A percentile compares a stretch with the other conserved stretches of the same genome.
phyloP scores from a whole-genome alignment of 2,888 invertebrate species.

The Rhagonycha fulva region DNA sequence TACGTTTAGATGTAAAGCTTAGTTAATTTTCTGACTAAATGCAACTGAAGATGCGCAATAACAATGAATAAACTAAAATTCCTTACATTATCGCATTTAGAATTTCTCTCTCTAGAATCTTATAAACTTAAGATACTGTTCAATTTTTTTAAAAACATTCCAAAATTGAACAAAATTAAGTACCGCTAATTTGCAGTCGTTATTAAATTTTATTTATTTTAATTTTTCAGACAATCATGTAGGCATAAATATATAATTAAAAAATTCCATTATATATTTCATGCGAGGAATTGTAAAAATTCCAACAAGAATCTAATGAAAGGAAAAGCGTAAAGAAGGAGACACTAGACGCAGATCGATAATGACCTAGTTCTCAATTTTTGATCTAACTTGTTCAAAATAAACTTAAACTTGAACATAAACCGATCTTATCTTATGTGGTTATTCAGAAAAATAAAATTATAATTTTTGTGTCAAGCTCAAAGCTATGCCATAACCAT shows the following conservation, averaged over 20 bases:
- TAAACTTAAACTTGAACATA: not conserved
- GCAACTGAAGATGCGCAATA: too few relatives aligned
- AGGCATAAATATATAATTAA: not conserved
- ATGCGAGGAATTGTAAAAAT: not conserved
- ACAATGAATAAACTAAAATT: too few relatives aligned
- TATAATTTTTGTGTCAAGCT: not conserved
- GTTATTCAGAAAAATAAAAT: not conserved
- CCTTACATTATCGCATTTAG: too few relatives aligned
- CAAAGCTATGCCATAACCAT: not conserved
- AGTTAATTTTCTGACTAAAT: too few relatives aligned
- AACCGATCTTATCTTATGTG: not conserved
- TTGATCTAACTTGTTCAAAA: not conserved
- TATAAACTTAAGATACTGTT: not conserved
- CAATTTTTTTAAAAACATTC: not conserved
- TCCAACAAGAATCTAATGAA: not conserved
- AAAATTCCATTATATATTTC: not conserved
- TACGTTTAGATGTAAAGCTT: too few relatives aligned
- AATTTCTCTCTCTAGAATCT: too few relatives aligned
- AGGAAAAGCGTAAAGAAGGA: conserved; percentile 1
- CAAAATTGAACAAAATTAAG: not conserved
- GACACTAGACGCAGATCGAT: not conserved
- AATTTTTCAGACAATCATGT: not conserved
- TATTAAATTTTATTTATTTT: not conserved
- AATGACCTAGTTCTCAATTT: conserved; percentile 1
- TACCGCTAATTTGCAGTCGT: not conserved